Evolutionary conservation across 2,888 invertebrate genomes (phyloP), one percentile per base, ranked within the genome.

Genomic region (Temnothorax unifasciatus): DNA sequence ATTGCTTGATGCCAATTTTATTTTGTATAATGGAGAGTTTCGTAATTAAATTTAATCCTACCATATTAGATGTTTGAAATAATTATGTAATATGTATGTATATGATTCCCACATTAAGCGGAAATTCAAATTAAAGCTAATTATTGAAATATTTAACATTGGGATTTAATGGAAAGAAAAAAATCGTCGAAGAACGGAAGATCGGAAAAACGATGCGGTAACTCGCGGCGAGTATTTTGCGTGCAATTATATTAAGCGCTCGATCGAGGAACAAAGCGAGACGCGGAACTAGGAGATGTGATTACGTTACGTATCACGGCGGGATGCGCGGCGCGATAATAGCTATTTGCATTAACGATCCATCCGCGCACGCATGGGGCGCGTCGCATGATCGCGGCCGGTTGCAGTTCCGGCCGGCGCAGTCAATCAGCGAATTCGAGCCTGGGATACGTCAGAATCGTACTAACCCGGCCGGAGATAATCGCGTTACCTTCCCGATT

Each of bases 401-500:
- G 69, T 83, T 86, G 86, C 69, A 77, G 68, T 75, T 64, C 84
- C 82, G 84, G 88, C 88, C 86, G 85, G 84, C 87, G 88, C 88
- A 91, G 92, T 92, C 92, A 93, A 93, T 94, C 93, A 92, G 90
- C 87, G 29, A 86, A 86, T 81, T 88, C 87, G 88, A 91, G 88
- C 34, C 47, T 90, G 89, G 90, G 66, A 68, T 87, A 94, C 91
- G 92, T 93, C 93, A 93, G 93, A 93, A 92, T 93, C 90, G 91
- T 88, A 90, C 88, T 83, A 84, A 85, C 69, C 90, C 88, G 90
- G 87, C 88, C 87, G 85, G 85, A 79, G 89, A 92, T 94, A 94
- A 94, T 94, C 94, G 91, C 89, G 92, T 94, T 94, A 94, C 88
- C 92, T 92, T 91, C 87, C 92, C 91, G 92, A 92, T 93, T 92